Base-by-base conservation (phyloP, 1,140 invertebrate species). In the Telenomus remus region DNA sequence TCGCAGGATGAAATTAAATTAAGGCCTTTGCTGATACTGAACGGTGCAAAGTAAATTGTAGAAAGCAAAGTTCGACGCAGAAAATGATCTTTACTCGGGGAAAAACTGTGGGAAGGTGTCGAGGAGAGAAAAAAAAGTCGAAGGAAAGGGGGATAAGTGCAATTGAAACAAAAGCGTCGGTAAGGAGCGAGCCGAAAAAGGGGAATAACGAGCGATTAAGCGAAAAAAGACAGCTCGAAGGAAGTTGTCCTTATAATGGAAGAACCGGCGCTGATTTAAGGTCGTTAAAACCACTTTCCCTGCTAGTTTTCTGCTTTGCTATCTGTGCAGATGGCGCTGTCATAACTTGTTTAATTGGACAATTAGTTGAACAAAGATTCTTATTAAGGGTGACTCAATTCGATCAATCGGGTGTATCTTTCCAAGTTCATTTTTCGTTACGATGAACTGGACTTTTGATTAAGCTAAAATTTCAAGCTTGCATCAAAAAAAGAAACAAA, bases 221-320 rank as follows among this genome's bases (percentile, higher is more conserved):
- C 15, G 15, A 15, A 37, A 54, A 57, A 61, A 55, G 9, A 54
- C n/a, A 53, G 12, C 34, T 34, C 19, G 15, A 19, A 53, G 48
- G 43, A 54, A 60, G 46, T 65, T 61, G 48, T 69, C 33, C 48
- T 56, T 50, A 46, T 57, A 61, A 56, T 56, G 43, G 50, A 60
- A 19, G 34, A 39, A 46, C 53, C 47, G 64, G 42, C 55, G 16
- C 35, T 14, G 64, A 55, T 71, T 76, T 76, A 71, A 76, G 74
- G 66, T 70, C 73, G 56, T 59, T 60, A 43, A 15, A 61, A 63
- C 66, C 61, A 71, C 74, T 76, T 76, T 76, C 74, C 49, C 74
- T 27, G 19, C 19, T 27, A 27, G 19, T 27, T 27, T 27, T 27
- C 19, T 27, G 19, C 19, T 27, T 27, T 27, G 19, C 19, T 27